Conservation (phyloP, 2,888 invertebrate species). For the Nineta flava region DNA sequence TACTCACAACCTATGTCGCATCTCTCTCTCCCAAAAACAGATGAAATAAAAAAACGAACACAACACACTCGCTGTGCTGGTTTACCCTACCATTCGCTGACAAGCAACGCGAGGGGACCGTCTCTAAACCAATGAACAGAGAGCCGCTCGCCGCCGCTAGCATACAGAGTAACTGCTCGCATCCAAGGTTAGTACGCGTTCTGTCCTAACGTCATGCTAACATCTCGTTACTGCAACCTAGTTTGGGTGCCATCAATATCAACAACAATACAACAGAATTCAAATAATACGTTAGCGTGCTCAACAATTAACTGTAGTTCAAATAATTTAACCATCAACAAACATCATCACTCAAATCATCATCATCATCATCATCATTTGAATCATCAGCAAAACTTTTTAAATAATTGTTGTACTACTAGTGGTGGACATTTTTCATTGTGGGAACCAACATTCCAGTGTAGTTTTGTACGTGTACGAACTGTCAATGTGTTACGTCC, state of each 20-base stretch:
- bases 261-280: slow-evolving; percentile 1
- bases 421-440: slow-evolving; percentile 2
- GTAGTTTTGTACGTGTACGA: slow-evolving; percentile 7
- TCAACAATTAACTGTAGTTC: background rate
- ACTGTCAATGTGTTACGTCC: slow-evolving; percentile 6
- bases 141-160: slow-evolving; percentile 2
- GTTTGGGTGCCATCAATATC: slow-evolving; percentile 6
- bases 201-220: slow-evolving; percentile 6
- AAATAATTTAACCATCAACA: background rate
- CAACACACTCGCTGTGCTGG: no score
- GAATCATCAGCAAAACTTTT: background rate
- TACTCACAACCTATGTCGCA: no score
- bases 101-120: background rate
- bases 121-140: background rate
- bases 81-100: background rate
- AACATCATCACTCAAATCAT: background rate
- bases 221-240: slow-evolving; percentile 8
- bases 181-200: slow-evolving; percentile 8
- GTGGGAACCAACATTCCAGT: slow-evolving; percentile 3
- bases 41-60: no score
- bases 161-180: slow-evolving; percentile 1
- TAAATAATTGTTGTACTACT: no score
- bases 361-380: no score
- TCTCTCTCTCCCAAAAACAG: no score
- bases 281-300: background rate